Evolutionary conservation across 2,113 vertebrate species (phyloP).

Genomic region (Willisornis vidua): DNA sequence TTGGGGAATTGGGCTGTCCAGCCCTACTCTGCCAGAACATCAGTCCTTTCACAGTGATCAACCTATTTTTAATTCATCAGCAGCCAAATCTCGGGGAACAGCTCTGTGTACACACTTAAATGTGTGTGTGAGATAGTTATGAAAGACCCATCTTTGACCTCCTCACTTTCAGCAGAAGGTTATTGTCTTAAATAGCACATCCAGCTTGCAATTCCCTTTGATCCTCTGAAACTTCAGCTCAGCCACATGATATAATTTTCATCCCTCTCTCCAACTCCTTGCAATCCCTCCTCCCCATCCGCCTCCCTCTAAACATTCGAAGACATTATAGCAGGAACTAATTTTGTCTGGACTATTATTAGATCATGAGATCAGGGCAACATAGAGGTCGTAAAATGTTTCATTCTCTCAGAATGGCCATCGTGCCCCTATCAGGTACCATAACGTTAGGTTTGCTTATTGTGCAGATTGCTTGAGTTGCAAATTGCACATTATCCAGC

Average conservation of each 20-base stretch:
- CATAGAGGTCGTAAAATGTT: slow-evolving; percentile 71
- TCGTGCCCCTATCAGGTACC: slow-evolving; percentile 64
- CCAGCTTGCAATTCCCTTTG: slow-evolving; percentile 37
- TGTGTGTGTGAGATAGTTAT: neutral
- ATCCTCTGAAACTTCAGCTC: neutral
- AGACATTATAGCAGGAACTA: slow-evolving; percentile 67
- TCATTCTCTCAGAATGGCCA: slow-evolving; percentile 72
- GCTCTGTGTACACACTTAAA: neutral
- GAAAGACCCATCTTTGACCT: slow-evolving; percentile 24
- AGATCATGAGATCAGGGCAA: slow-evolving; percentile 70
- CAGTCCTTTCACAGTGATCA: neutral
- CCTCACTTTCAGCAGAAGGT: slow-evolving; percentile 45
- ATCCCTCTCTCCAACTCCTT: slow-evolving; percentile 9
- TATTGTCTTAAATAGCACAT: slow-evolving; percentile 45
- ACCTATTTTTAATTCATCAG: slow-evolving; percentile 35
- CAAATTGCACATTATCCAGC: slow-evolving; percentile 73
- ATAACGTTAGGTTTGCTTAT: slow-evolving; percentile 75
- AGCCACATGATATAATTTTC: slow-evolving; percentile 43
- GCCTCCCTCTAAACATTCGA: slow-evolving; percentile 41
- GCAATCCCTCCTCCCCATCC: neutral
- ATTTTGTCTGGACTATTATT: slow-evolving; percentile 73
- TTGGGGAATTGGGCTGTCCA: neutral
- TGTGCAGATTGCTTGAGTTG: slow-evolving; percentile 77
- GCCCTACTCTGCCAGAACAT: neutral
- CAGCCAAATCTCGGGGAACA: neutral